Base-by-base conservation (phyloP, 2,888 invertebrate genomes). In the Octonoba sinensis region DNA sequence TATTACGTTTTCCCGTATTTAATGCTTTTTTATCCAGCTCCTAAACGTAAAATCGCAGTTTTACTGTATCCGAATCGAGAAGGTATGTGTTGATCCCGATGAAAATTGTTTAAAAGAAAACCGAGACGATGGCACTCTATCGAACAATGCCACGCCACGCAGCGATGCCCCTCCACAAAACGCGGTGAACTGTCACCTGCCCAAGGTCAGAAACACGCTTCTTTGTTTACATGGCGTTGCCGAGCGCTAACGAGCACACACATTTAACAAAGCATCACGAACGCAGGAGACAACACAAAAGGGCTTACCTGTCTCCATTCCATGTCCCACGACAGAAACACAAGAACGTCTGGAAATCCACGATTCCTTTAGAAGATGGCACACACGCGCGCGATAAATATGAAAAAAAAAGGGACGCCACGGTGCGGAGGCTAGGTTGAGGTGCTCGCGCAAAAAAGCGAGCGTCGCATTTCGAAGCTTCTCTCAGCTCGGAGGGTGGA, bases 271-370 rank as follows among this genome's bases (percentile, higher is more conserved):
- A 12, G 20, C 36, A 18, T 44, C 36, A 18, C 12, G 46, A 44
- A 8, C 36, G 6, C 4, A 60, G 36, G 22, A 57, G 13, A 57
- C 57, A 57, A 16, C 12, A 57, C 20, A 20, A 20, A 60, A 60
- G 3, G n/a, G 27, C 8, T 13, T 73, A 81, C 79, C 79, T 81
- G 66, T 27, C 62, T 60, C 79, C 79, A 81, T 47, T 81, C 79
- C 79, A 72, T 72, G 22, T 27, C 20, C 62, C 36, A 46, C 24
- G 22, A 49, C 1, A 3, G 8, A 3, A 36, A 11, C 1, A 36
- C 27, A 16, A 36, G 18, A 62, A 36, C 22, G 18, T 44, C 62
- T 15, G 36, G 24, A 8, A 27, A 24, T 60, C 24, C 24, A 62
- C 62, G 46, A 36, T 44, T 62, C 18, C 44, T 6, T 22, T 16